These are phyloP conservation scores for Myzus persicae DNA, from an alignment of 1,140 invertebrate genomes.

Conservation along the genomic window DNA sequence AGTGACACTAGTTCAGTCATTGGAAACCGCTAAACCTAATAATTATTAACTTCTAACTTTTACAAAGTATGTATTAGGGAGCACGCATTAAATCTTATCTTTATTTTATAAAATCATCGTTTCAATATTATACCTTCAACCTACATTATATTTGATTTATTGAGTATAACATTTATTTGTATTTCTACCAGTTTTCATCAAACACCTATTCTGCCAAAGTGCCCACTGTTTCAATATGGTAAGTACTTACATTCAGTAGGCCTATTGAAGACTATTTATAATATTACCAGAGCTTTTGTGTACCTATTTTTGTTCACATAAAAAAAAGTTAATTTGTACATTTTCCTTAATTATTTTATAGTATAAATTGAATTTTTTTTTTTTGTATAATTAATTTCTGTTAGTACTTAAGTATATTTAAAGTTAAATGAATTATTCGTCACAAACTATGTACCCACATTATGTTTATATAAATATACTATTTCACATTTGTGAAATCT, in stretches of 20 bases:
- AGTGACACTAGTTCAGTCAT: not conserved
- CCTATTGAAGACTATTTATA: no score
- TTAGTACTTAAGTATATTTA: no score
- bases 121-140: not conserved
- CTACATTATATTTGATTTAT: not conserved
- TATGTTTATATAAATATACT: no score
- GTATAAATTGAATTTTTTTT: no score
- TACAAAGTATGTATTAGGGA: not conserved
- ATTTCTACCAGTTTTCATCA: not conserved
- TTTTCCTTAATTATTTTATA: no score
- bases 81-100: not conserved
- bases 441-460: no score
- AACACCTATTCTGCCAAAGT: not conserved
- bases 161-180: not conserved
- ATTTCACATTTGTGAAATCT: not conserved
- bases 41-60: not conserved
- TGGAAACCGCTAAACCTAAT: no score
- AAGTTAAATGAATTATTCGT: no score
- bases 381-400: no score
- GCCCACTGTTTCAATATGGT: not conserved
- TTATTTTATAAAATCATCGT: not conserved
- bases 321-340: no score
- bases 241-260: not conserved
- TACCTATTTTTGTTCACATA: no score
- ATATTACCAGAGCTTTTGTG: no score